Conservation (phyloP, 2,113 vertebrate genomes). For the Boulengeromyrus knoepffleri region DNA sequence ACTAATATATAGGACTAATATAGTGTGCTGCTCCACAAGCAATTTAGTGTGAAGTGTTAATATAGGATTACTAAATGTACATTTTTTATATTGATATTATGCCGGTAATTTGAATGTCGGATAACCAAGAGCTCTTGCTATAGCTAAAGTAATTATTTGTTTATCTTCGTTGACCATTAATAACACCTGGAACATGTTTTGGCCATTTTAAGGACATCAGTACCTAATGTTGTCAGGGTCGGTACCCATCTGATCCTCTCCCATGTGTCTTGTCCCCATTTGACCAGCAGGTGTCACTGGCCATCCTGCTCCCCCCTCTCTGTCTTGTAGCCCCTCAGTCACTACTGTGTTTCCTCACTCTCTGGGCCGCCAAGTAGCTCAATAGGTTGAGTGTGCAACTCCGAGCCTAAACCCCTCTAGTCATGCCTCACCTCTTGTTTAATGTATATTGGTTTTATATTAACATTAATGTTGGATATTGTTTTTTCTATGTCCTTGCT, state of each 20-base stretch:
- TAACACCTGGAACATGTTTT: not conserved
- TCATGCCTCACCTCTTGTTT: not conserved
- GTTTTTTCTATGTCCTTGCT: not conserved
- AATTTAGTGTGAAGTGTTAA: no score
- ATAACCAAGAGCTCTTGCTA: not conserved
- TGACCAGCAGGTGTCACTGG: not conserved
- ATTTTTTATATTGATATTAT: no score
- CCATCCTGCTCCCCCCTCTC: not conserved
- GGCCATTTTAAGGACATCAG: not conserved
- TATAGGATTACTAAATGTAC: no score
- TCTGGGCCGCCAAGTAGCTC: not conserved
- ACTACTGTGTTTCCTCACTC: not conserved
- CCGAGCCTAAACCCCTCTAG: not conserved
- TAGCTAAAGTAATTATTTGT: not conserved
- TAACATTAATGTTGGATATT: not conserved
- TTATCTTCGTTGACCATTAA: not conserved
- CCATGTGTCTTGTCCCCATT: not conserved
- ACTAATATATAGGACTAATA: no score
- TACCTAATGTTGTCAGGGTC: not conserved
- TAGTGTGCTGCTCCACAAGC: no score
- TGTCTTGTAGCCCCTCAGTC: not conserved
- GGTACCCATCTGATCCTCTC: not conserved
- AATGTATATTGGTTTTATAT: not conserved
- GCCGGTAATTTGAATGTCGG: not conserved
- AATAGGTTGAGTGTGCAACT: not conserved